These are phyloP conservation scores for Panzeria rudis DNA, from an alignment of 2,888 invertebrate genomes.

Conservation along the genomic window DNA sequence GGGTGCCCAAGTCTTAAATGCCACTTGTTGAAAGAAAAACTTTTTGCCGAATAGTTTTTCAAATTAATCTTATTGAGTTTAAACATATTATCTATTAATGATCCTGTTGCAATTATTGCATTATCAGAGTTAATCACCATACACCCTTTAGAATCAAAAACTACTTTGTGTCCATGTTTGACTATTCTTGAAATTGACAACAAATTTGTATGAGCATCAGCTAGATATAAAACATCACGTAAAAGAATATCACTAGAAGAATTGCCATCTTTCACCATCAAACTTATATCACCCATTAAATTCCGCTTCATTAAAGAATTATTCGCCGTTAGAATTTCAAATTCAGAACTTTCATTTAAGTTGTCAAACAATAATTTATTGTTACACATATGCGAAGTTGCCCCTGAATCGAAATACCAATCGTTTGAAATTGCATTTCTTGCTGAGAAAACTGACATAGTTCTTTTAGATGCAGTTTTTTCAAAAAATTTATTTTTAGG, in stretches of 20 bases:
- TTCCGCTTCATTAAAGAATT: conserved; percentile 18
- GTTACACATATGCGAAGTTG: conserved; percentile 18
- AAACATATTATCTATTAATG: too few species aligned
- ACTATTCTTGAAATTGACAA: conserved; percentile 14
- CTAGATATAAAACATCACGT: conserved; percentile 4
- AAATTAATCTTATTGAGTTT: neutral
- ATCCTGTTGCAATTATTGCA: too few species aligned
- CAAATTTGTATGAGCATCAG: conserved; percentile 1
- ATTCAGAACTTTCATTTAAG: too few species aligned
- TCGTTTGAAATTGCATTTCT: conserved; percentile 4
- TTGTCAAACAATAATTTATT: conserved; percentile 13
- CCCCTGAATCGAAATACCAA: conserved; percentile 27
- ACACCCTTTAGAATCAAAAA: too few species aligned
- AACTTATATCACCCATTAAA: too few species aligned
- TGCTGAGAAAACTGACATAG: conserved; percentile 21
- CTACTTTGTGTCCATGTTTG: neutral
- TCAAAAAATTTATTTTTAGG: neutral
- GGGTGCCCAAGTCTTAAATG: neutral
- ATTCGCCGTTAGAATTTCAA: too few species aligned
- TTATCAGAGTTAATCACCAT: conserved; percentile 3
- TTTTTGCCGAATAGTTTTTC: neutral
- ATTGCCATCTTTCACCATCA: neutral
- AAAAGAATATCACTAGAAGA: too few species aligned
- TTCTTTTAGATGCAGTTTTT: neutral
- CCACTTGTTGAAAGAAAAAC: neutral